Percentiles rank a stretch among this genome's conserved stretches.
Evolutionary conservation across 2,888 invertebrate species (phyloP).

Genomic region (Cryptophagus acutangulus): DNA sequence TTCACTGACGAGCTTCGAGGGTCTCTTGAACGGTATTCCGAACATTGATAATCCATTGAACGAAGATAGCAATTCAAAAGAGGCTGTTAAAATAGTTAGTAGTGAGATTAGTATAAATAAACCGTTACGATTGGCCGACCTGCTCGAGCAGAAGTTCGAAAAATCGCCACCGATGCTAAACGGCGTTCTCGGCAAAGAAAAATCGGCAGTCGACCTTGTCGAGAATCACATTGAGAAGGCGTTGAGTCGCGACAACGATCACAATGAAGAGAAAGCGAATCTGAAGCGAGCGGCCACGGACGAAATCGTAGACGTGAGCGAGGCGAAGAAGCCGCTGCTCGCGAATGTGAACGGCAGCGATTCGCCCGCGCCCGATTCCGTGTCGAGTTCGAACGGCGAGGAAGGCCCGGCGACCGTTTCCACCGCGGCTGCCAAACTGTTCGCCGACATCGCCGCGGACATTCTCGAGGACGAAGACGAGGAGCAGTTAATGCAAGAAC

Average conservation of each 20-base stretch:
- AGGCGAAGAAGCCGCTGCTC: constrained; percentile 47
- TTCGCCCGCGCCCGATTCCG: constrained; percentile 49
- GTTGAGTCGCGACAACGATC: constrained; percentile 36
- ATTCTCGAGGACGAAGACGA: constrained; percentile 77
- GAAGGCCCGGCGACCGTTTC: constrained; percentile 61
- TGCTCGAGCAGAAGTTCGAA: constrained; percentile 72
- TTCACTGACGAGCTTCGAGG: constrained; percentile 59
- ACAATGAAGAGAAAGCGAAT: constrained; percentile 16
- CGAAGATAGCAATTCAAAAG: constrained; percentile 55
- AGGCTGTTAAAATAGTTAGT: constrained; percentile 37
- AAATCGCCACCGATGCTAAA: constrained; percentile 57
- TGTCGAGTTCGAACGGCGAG: constrained; percentile 50
- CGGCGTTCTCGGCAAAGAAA: constrained; percentile 55
- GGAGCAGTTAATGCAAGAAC: constrained; percentile 46
- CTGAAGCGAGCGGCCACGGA: constrained; percentile 43
- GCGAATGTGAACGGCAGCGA: constrained; percentile 43
- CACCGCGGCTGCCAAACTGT: constrained; percentile 78
- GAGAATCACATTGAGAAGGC: constrained; percentile 57
- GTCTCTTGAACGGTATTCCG: constrained; percentile 57
- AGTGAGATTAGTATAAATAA: constrained; percentile 53
- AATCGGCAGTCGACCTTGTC: constrained; percentile 54
- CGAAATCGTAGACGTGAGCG: constrained; percentile 47
- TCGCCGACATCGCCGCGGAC: constrained; percentile 79
- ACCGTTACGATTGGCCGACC: constrained; percentile 70
- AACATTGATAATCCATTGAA: constrained; percentile 50